Conservation (phyloP, 35 echinoderm and acorn worm species). For the Ophiothrix spiculata region DNA sequence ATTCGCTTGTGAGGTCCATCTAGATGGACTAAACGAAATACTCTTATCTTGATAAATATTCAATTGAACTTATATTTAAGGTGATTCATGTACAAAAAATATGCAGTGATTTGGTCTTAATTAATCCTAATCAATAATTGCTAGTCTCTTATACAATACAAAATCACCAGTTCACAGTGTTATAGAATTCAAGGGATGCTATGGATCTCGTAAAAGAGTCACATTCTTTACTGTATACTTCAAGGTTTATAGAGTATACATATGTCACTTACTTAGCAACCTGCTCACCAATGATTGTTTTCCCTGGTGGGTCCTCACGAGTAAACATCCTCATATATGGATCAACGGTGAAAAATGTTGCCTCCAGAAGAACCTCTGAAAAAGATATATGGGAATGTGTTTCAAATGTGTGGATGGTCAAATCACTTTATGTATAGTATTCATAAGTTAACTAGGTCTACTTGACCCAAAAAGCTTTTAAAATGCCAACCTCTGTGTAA, state of each 20-base stretch:
- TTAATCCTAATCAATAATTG: no score
- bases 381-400: neutral
- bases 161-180: neutral
- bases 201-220: neutral
- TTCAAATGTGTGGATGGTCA: neutral
- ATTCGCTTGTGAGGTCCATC: no score
- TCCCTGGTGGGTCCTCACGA: neutral
- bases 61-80: neutral
- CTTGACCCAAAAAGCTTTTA: no score
- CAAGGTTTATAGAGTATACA: neutral
- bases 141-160: no score
- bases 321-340: slow-evolving; percentile 50
- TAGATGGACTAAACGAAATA: no score
- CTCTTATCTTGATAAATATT: neutral
- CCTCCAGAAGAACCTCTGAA: slow-evolving; percentile 56
- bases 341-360: slow-evolving; percentile 53
- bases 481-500: neutral
- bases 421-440: no score
- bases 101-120: no score
- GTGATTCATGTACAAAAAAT: neutral
- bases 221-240: neutral
- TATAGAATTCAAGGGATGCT: no score
- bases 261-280: slow-evolving; percentile 29
- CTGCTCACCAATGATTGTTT: slow-evolving; percentile 30
- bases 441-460: no score